Conservation (phyloP, 2,797 vertebrate species). For the Odontamblyopus rebecca region DNA sequence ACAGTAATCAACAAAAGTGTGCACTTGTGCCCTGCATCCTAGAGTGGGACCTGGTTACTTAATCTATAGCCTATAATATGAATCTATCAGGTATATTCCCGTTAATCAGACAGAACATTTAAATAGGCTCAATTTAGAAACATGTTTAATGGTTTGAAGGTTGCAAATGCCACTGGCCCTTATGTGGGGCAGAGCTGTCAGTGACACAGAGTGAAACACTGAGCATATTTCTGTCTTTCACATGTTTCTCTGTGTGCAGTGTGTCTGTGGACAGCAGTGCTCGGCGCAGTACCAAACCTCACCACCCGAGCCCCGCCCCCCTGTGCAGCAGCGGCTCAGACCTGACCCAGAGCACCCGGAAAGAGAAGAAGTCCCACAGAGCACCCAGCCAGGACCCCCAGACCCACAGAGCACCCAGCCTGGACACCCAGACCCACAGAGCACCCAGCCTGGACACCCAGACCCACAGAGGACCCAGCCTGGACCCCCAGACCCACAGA, state of each 20-base stretch:
- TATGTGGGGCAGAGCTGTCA: too few species aligned
- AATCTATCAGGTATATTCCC: too few species aligned
- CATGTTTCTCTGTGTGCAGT: conserved; percentile 12
- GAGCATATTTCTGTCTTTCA: too few species aligned
- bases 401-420: conserved; percentile 20
- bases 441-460: conserved; percentile 5
- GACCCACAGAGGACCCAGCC: conserved; percentile 20
- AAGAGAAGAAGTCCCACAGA: conserved; percentile 4
- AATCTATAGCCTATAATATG: too few species aligned
- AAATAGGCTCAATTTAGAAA: too few species aligned
- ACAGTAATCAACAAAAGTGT: too few species aligned
- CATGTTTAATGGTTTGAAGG: too few species aligned
- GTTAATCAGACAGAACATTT: too few species aligned
- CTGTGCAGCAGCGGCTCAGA: conserved; percentile 61
- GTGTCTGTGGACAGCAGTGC: conserved; percentile 30
- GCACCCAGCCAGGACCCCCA: conserved; percentile 6
- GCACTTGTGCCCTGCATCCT: too few species aligned
- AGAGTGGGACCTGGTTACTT: too few species aligned
- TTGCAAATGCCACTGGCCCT: too few species aligned
- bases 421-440: conserved; percentile 37
- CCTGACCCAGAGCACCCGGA: conserved; percentile 34
- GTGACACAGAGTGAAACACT: too few species aligned
- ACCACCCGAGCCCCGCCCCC: conserved; percentile 31
- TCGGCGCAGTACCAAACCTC: neutral
- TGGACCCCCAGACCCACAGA: conserved; percentile 33